Percentiles rank a stretch among this genome's conserved stretches.
Conservation (phyloP, 2,888 invertebrate species). For the Drosophila nigritarsus region DNA sequence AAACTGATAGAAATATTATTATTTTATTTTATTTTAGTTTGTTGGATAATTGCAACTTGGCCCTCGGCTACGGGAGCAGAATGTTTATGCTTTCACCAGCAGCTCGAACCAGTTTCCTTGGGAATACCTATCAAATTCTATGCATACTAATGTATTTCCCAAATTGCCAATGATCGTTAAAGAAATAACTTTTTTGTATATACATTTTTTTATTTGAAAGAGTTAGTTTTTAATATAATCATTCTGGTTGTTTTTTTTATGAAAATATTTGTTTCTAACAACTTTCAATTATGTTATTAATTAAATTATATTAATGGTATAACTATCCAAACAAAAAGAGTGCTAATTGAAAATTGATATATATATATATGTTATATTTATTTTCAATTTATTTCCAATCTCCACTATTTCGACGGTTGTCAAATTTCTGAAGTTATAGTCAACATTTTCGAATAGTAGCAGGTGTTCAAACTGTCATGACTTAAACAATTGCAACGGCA, state of each 20-base stretch:
- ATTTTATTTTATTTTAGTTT: background rate
- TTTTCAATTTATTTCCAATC: background rate
- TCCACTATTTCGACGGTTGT: slow-evolving; percentile 39
- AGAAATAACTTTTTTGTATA: background rate
- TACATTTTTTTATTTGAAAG: background rate
- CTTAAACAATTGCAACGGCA: slow-evolving; percentile 49
- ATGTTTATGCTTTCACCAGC: background rate
- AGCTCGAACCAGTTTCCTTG: background rate
- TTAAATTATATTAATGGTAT: background rate
- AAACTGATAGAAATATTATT: background rate
- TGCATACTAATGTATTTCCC: background rate
- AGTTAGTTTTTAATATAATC: background rate
- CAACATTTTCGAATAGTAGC: slow-evolving; percentile 35
- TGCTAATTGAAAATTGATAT: background rate
- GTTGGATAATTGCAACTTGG: background rate
- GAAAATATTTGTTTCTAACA: background rate
- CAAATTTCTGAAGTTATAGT: background rate
- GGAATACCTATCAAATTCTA: background rate
- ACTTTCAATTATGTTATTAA: background rate
- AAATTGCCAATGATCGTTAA: background rate
- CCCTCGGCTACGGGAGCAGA: background rate
- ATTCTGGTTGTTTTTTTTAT: background rate
- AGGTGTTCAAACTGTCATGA: slow-evolving; percentile 60
- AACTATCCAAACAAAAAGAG: background rate
- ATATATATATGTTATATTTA: background rate